Percentiles rank a stretch among this genome's conserved stretches.
These are phyloP conservation scores for Enteromius trimaculatus DNA, from an alignment of 2,797 vertebrate species.

Conservation along the genomic window DNA sequence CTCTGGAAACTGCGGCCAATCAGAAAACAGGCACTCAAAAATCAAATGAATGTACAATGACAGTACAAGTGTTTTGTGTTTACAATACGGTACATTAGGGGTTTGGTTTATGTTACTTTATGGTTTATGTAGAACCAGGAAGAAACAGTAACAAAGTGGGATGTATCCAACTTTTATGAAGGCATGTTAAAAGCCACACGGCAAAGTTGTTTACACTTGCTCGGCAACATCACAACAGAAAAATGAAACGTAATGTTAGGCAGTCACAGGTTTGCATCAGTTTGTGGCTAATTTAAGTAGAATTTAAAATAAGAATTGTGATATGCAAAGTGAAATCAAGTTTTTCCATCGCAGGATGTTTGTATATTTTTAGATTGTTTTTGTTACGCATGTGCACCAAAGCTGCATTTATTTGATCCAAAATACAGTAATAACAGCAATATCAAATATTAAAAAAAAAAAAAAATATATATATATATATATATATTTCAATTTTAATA, in stretches of 20 bases:
- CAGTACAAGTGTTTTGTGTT: background rate
- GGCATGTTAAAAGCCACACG: background rate
- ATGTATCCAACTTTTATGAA: background rate
- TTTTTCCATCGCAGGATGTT: background rate
- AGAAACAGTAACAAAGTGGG: background rate
- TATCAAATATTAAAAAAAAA: too few species aligned
- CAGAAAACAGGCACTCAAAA: constrained; percentile 52
- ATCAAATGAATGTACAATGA: background rate
- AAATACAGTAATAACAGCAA: background rate
- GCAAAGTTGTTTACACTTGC: background rate
- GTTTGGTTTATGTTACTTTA: background rate
- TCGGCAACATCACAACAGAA: background rate
- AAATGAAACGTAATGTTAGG: background rate
- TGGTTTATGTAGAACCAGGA: background rate
- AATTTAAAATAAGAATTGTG: background rate
- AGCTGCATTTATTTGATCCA: too few species aligned
- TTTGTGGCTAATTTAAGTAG: background rate
- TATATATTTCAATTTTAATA: too few species aligned
- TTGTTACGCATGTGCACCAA: background rate
- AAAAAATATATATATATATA: too few species aligned
- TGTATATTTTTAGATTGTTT: background rate
- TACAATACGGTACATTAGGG: background rate
- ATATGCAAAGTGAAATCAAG: background rate
- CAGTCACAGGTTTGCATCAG: background rate
- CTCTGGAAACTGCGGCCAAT: constrained; percentile 86